Percentiles rank a stretch among this genome's conserved stretches.
Evolutionary conservation across 2,113 vertebrate species (phyloP).

Genomic region (Calidris pygmaea): DNA sequence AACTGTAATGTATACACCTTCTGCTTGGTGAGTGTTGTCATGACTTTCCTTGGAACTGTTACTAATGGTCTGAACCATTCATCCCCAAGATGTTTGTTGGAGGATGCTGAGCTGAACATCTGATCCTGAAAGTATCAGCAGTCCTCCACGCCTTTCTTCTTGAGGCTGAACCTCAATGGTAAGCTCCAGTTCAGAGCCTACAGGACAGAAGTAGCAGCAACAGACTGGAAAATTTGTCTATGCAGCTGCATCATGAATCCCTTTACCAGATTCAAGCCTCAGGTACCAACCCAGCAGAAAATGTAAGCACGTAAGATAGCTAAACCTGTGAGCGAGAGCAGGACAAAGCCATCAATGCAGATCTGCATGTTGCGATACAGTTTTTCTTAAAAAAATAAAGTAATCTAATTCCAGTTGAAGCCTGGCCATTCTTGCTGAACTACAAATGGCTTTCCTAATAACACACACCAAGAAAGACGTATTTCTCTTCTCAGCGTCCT

Average conservation of each 20-base stretch:
- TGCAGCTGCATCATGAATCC: not conserved
- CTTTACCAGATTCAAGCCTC: not conserved
- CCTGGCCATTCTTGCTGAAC: not conserved
- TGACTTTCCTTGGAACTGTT: not conserved
- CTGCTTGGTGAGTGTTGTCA: not conserved
- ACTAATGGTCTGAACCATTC: not conserved
- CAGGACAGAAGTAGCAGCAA: not conserved
- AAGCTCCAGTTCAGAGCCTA: not conserved
- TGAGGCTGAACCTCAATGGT: not conserved
- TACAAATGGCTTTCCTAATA: not conserved
- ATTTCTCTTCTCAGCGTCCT: not conserved
- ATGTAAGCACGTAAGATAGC: not conserved
- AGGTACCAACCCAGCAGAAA: not conserved
- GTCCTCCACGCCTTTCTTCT: not conserved
- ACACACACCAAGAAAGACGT: not conserved
- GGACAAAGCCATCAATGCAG: not conserved
- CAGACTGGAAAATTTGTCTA: not conserved
- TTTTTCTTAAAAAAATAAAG: not conserved
- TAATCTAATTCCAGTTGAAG: not conserved
- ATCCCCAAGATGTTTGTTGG: not conserved
- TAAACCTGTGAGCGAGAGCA: rapidly evolving
- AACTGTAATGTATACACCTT: not conserved
- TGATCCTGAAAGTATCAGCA: not conserved
- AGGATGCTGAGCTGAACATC: not conserved
- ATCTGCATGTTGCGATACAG: rapidly evolving